These are phyloP conservation scores for Adineta ricciae DNA, from an alignment of 2,888 invertebrate species.

Conservation along the genomic window DNA sequence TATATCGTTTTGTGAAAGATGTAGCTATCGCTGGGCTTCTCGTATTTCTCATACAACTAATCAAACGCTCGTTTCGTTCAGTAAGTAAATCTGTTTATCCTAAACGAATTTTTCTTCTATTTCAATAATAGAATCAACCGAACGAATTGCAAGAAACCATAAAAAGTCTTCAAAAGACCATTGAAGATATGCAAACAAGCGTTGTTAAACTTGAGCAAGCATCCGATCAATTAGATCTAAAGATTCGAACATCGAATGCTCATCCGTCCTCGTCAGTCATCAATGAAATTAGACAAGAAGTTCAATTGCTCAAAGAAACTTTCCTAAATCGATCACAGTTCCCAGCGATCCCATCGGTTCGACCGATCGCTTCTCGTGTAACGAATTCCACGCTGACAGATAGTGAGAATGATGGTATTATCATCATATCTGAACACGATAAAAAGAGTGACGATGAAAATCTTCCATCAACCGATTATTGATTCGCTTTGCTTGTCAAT, in stretches of 20 bases:
- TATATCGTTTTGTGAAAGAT: background rate
- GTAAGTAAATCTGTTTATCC: background rate
- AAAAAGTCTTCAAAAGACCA: background rate
- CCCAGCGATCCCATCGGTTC: slow-evolving; percentile 8
- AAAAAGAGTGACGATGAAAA: no score
- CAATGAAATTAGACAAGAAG: slow-evolving; percentile 6
- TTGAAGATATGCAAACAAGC: background rate
- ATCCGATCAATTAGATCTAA: background rate
- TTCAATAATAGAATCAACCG: no score
- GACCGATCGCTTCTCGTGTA: background rate
- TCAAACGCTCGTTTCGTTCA: background rate
- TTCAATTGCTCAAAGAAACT: slow-evolving; percentile 22
- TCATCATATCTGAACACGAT: background rate
- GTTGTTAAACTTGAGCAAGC: background rate
- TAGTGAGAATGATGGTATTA: background rate
- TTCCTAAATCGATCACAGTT: slow-evolving; percentile 23
- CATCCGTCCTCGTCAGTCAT: background rate
- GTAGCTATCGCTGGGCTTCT: background rate
- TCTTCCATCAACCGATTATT: no score
- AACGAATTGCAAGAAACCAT: no score
- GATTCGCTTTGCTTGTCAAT: no score
- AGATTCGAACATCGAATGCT: background rate
- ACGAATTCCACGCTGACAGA: background rate
- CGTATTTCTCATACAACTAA: background rate
- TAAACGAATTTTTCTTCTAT: no score